A percentile compares a stretch with the other conserved stretches of the same genome.
phyloP scores from a whole-genome alignment of 1,140 invertebrate species.

The Drosophila arizonae region DNA sequence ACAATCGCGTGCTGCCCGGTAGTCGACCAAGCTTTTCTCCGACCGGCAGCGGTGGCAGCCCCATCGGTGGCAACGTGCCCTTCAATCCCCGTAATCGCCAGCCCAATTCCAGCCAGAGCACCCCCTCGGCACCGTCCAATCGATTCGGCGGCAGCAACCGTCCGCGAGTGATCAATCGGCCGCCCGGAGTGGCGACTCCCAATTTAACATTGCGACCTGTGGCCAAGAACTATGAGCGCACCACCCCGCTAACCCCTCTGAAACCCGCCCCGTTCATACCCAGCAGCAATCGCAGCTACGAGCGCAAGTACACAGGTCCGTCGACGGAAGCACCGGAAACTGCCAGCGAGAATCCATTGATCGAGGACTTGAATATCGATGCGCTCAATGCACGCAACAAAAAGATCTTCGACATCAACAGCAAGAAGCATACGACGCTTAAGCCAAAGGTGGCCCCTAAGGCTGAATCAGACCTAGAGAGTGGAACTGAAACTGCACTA shows the following conservation, averaged over 20 bases:
- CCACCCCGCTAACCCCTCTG: conserved; percentile 64
- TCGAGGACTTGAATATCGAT: conserved; percentile 83
- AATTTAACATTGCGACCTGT: conserved; percentile 68
- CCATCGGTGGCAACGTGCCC: conserved; percentile 53
- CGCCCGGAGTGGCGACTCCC: conserved; percentile 60
- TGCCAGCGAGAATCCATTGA: conserved; percentile 67
- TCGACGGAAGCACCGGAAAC: conserved; percentile 63
- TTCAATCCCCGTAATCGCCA: conserved; percentile 63
- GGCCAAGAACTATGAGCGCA: conserved; percentile 68
- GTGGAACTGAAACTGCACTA: conserved; percentile 33
- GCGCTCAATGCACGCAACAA: conserved; percentile 84
- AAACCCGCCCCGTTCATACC: conserved; percentile 76
- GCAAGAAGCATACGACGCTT: conserved; percentile 78
- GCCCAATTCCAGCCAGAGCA: neutral
- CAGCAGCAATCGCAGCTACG: conserved; percentile 73
- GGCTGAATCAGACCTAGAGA: conserved; percentile 28
- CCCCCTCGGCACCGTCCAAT: conserved; percentile 14
- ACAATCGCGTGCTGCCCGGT: conserved; percentile 68
- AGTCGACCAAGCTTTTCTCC: conserved; percentile 49
- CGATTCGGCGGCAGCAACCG: conserved; percentile 67
- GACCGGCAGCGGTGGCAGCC: conserved; percentile 31
- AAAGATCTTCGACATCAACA: conserved; percentile 83
- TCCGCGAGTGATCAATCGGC: conserved; percentile 73
- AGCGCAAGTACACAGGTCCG: conserved; percentile 75
- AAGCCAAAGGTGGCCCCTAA: conserved; percentile 63